Percentiles rank a stretch among this genome's conserved stretches.
phyloP scores from a whole-genome alignment of 1,140 invertebrate genomes.

The Globodera rostochiensis region DNA sequence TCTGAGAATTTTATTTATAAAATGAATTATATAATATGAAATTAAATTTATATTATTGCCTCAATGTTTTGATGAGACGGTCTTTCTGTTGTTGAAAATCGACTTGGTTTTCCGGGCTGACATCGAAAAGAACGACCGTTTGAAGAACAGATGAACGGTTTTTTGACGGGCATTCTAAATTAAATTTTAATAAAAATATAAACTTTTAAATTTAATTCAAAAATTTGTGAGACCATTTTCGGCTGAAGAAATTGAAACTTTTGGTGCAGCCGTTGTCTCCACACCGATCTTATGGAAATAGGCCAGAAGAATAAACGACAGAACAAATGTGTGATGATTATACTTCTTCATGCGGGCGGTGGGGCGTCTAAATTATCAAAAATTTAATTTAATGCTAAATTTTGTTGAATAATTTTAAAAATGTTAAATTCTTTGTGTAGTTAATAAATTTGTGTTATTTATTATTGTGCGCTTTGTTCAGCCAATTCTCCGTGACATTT shows the following conservation, averaged over 20 bases:
- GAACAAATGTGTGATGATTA: neutral
- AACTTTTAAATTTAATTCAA: neutral
- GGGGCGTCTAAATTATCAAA: too few species aligned
- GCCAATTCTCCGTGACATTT: neutral
- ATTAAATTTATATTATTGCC: neutral
- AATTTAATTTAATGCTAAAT: too few species aligned
- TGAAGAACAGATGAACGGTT: neutral
- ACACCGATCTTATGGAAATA: neutral
- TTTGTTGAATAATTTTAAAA: too few species aligned
- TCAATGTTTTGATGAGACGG: neutral
- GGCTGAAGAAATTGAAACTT: neutral
- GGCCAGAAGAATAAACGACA: neutral
- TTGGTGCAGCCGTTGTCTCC: neutral
- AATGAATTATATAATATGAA: neutral
- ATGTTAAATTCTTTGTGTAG: too few species aligned
- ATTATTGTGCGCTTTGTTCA: neutral
- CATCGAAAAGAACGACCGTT: neutral
- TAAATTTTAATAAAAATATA: neutral
- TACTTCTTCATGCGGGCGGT: too few species aligned
- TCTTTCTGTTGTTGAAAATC: neutral
- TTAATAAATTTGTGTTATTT: too few species aligned
- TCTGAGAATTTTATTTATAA: neutral
- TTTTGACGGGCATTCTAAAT: neutral
- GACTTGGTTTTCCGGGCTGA: neutral
- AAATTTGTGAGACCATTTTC: neutral